Evolutionary conservation across 30 jellyfish, hydroid and myxozoan genomes (phyloP).

Genomic region (Aurelia sp.): DNA sequence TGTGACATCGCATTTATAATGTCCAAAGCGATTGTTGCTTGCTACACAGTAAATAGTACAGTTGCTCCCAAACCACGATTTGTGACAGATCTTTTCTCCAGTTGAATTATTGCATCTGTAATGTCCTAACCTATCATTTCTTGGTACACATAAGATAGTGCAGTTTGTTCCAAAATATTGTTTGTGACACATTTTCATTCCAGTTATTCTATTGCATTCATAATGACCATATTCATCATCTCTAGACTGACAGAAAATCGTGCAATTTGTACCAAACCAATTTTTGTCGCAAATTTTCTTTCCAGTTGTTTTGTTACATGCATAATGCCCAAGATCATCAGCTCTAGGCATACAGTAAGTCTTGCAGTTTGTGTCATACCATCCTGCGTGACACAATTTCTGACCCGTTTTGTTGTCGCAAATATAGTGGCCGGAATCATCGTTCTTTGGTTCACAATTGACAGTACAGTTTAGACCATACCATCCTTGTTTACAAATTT

Average conservation of each 20-base stretch:
- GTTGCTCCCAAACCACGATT: not conserved
- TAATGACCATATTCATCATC: slow-evolving; percentile 16
- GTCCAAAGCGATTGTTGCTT: not conserved
- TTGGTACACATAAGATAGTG: slow-evolving; percentile 3
- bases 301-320: slow-evolving; percentile 44
- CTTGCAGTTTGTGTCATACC: slow-evolving; percentile 62
- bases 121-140: not conserved
- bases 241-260: slow-evolving; percentile 5
- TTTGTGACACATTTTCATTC: slow-evolving; percentile 8
- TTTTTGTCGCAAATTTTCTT: slow-evolving; percentile 3
- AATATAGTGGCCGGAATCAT: slow-evolving; percentile 45
- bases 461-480: slow-evolving; percentile 23
- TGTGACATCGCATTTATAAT: not conserved
- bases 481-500: slow-evolving; percentile 33
- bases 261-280: slow-evolving; percentile 36
- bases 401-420: slow-evolving; percentile 53
- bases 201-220: not conserved
- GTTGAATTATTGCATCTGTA: slow-evolving; percentile 5
- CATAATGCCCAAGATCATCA: slow-evolving; percentile 51
- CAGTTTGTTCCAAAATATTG: slow-evolving; percentile 3
- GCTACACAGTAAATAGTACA: slow-evolving; percentile 12
- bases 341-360: slow-evolving; percentile 34
- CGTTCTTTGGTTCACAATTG: slow-evolving; percentile 40
- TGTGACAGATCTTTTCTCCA: slow-evolving; percentile 5
- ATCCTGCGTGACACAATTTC: slow-evolving; percentile 35